Percentiles rank a stretch among this genome's conserved stretches.
These are phyloP conservation scores for Leucophora obtusa DNA, from an alignment of 2,888 invertebrate genomes.

Conservation along the genomic window DNA sequence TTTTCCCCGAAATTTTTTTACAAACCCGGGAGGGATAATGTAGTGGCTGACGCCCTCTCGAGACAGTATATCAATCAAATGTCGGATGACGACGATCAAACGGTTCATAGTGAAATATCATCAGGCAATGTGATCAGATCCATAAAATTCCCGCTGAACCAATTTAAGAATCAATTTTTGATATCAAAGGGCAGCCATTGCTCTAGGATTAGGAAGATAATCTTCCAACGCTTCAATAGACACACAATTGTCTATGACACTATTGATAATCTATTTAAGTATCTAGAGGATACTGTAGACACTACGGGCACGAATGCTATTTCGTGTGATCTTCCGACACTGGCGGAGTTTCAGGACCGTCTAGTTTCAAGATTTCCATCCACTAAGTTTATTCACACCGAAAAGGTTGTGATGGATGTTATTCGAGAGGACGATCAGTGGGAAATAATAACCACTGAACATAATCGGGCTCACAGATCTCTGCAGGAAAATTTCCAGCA, in stretches of 20 bases:
- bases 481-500: constrained; percentile 24
- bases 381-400: neutral
- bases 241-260: too few relatives aligned
- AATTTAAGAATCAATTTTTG: too few relatives aligned
- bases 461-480: constrained; percentile 21
- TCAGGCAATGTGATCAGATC: constrained; percentile 6
- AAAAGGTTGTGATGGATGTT: too few relatives aligned
- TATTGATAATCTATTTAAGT: too few relatives aligned
- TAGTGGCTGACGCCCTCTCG: neutral
- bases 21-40: neutral
- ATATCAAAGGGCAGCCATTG: too few relatives aligned
- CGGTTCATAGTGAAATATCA: constrained; percentile 15
- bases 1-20: neutral
- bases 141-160: too few relatives aligned
- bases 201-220: too few relatives aligned
- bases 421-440: too few relatives aligned
- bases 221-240: too few relatives aligned
- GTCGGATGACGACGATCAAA: constrained; percentile 1
- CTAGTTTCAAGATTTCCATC: neutral
- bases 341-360: neutral
- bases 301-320: too few relatives aligned
- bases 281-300: too few relatives aligned
- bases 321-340: neutral
- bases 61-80: constrained; percentile 44
- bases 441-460: too few relatives aligned